Base-by-base conservation (phyloP, 92 coral and sea anemone genomes). In the Siderastrea radians region DNA sequence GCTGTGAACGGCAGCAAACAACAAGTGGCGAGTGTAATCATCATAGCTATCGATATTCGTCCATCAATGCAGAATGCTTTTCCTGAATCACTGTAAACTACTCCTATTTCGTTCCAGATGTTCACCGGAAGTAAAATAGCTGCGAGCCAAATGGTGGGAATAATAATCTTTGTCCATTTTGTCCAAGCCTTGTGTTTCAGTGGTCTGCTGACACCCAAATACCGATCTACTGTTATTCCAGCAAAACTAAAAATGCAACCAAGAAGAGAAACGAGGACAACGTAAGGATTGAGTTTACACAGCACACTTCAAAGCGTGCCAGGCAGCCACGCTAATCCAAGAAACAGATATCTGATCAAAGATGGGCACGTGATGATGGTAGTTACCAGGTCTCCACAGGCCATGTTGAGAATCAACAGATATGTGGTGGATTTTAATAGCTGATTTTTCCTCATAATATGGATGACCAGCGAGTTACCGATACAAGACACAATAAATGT, bases 371-470 rank as follows among this genome's bases (percentile, higher is more conserved):
- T 26, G 13, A 65, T 7, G 6, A 38, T 7, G 1, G 81, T 73
- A 4, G 76, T 77, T 5, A 87, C 15, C 60, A 80, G 43, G 53
- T 87, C 91, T 19, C 58, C 91, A 62, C 53, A 88, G 61, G 91
- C 91, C 91, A 88, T 80, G 83, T 88, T 88, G 43, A 88, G 70
- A n/a, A 88, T 88, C 14, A 88, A 68, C 49, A 81, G 79, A 68
- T 75, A 81, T 14, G 92, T 88, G 16, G 91, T 72, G 43, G 73
- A 80, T 53, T 71, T 77, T 83, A 80, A 81, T 53, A 48, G 73
- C 52, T 66, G 75, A 53, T 75, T 75, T 11, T 52, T 85, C 71
- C 91, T 88, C 43, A 88, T 75, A 53, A 88, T 74, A 72, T 88
- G 87, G 16, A 88, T 88, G 45, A 88, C 79, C 60, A 82, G 70